These are phyloP conservation scores for Prorops nasuta DNA, from an alignment of 1,140 invertebrate species.

Conservation along the genomic window DNA sequence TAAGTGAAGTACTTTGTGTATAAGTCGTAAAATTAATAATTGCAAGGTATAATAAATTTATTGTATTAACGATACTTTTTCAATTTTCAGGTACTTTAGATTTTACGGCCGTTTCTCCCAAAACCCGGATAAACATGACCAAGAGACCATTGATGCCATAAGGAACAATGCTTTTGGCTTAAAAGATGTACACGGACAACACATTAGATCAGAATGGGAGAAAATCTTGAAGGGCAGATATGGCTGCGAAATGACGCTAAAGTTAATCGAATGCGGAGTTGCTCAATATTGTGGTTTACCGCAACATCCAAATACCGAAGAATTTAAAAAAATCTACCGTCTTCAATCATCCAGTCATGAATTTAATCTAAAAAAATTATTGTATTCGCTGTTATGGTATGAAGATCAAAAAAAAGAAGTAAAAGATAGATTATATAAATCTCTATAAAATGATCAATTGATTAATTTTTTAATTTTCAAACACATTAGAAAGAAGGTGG, in stretches of 20 bases:
- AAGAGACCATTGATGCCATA: conserved; percentile 75
- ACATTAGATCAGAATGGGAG: conserved; percentile 93
- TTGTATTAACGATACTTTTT: conserved; percentile 11
- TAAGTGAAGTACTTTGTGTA: too few species aligned
- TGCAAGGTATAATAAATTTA: too few species aligned
- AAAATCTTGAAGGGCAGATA: conserved; percentile 88
- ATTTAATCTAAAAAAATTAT: conserved; percentile 69
- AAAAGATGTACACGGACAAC: conserved; percentile 85
- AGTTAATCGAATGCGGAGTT: conserved; percentile 76
- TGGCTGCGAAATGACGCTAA: conserved; percentile 69
- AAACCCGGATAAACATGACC: conserved; percentile 73
- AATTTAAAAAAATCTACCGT: conserved; percentile 67
- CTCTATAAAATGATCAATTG: conserved; percentile 80
- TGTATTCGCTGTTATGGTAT: conserved; percentile 50
- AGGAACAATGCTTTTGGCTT: conserved; percentile 79
- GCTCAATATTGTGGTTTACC: conserved; percentile 77
- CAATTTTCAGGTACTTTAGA: conserved; percentile 58
- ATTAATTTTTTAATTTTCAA: conserved; percentile 76
- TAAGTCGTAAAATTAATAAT: too few species aligned
- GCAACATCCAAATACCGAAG: conserved; percentile 63
- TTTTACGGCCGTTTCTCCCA: conserved; percentile 91
- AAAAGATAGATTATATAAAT: conserved; percentile 79
- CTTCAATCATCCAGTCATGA: conserved; percentile 50
- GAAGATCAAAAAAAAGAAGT: conserved; percentile 71
- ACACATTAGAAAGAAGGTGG: conserved; percentile 62